Evolutionary conservation across 1,140 invertebrate species (phyloP), one percentile per base, ranked within the genome.

Genomic region (Chironomus striatipennis): DNA sequence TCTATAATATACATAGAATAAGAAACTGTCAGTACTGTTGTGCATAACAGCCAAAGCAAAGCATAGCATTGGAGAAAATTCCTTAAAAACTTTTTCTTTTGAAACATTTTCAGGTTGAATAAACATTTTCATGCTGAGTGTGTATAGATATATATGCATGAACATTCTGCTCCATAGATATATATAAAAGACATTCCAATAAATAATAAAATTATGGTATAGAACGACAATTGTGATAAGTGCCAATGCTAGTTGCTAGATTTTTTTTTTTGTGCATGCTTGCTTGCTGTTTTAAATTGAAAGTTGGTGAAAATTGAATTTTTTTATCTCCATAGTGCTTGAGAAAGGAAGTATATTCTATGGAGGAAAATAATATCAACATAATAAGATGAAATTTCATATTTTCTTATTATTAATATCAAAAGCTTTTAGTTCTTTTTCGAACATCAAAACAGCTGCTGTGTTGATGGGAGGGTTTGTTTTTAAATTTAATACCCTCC

Each of bases 171-270:
- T 57, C 7, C 7, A 57, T 57, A 70, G 65, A 70, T 70, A 70
- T 18, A 70, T 15, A 70, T 20, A 20, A 18, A 18, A 20, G 20
- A 70, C 65, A 21, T 70, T 18, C 65, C 65, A 70, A 70, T 70
- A 70, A 70, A 70, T 70, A 70, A 70, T 70, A 70, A 70, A 70
- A 70, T 70, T 70, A 70, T 70, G 65, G 65, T 70, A 18, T 21
- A 70, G 65, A 70, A 21, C 18, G 65, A 70, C 65, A 70, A 70
- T 70, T 70, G 65, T 70, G 65, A 70, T 70, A 70, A 70, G 65
- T 70, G 65, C 20, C 47, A 57, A 34, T 34, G 24, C 24, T 34
- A 34, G 24, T 34, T 34, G 24, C 24, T n/a, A 57, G n/a, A 7
- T 57, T 57, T 57, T 57, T 57, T n/a, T 57, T 57, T 57, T 47